Evolutionary conservation across 2,113 vertebrate genomes (phyloP).

Genomic region (Lichenostomus cassidix): DNA sequence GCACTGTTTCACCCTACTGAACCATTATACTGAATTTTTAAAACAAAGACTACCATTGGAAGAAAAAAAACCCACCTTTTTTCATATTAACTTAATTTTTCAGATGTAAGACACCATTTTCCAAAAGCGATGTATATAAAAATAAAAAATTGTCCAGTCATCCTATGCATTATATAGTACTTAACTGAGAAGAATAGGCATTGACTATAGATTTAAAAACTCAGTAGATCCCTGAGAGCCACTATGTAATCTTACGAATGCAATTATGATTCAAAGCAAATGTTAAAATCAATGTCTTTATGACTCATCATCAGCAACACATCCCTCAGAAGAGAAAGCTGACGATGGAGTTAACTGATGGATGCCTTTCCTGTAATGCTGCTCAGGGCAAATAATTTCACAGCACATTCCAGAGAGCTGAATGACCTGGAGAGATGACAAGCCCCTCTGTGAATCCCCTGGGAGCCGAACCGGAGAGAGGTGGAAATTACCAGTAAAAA

Average conservation of each 20-base stretch:
- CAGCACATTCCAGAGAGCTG: background rate
- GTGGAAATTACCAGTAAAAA: background rate
- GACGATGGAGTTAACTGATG: slow-evolving; percentile 60
- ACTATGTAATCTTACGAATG: slow-evolving; percentile 62
- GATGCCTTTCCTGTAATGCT: slow-evolving; percentile 46
- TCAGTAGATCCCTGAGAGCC: slow-evolving; percentile 59
- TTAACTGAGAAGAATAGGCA: slow-evolving; percentile 60
- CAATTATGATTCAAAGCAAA: slow-evolving; percentile 71
- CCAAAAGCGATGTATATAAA: background rate
- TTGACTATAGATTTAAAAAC: slow-evolving; percentile 64
- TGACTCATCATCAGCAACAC: slow-evolving; percentile 67
- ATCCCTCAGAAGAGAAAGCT: slow-evolving; percentile 60
- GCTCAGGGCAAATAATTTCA: slow-evolving; percentile 15
- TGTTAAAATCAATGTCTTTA: slow-evolving; percentile 75
- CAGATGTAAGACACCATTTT: background rate
- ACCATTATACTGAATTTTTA: background rate
- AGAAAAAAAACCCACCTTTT: background rate
- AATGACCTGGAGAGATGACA: background rate
- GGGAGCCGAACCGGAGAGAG: background rate
- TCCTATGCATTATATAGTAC: slow-evolving; percentile 20
- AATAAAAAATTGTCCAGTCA: slow-evolving; percentile 1
- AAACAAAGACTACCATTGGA: background rate
- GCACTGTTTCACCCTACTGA: background rate
- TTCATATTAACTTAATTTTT: background rate
- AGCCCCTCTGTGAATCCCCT: background rate